Conservation (phyloP, 2,888 invertebrate species). For the Dasysyrphus albostriatus region DNA sequence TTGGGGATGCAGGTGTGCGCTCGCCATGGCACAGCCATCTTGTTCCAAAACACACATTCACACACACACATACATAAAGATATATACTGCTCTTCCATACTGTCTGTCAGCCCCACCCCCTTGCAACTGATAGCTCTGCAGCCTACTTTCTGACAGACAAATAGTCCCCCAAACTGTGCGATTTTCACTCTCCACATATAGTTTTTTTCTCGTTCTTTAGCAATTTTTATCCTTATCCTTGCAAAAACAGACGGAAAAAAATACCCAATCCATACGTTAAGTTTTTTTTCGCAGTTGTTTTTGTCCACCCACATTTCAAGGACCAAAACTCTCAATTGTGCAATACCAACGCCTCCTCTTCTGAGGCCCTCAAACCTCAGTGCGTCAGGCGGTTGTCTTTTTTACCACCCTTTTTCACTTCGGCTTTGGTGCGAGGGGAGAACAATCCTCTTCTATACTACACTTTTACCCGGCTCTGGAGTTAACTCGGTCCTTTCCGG, state of each 20-base stretch:
- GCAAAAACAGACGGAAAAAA: slow-evolving; percentile 41
- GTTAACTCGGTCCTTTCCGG: slow-evolving; percentile 71
- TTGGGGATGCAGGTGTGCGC: slow-evolving; percentile 65
- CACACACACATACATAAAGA: slow-evolving; percentile 14
- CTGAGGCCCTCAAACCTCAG: slow-evolving; percentile 66
- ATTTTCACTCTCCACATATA: slow-evolving; percentile 31
- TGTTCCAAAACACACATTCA: slow-evolving; percentile 51
- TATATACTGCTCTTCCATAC: slow-evolving; percentile 4
- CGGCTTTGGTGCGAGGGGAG: neutral
- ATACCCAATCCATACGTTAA: slow-evolving; percentile 26
- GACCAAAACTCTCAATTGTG: slow-evolving; percentile 45
- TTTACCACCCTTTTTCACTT: slow-evolving; percentile 16
- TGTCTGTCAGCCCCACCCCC: slow-evolving; percentile 45
- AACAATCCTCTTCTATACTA: slow-evolving; percentile 49
- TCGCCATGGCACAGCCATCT: slow-evolving; percentile 71
- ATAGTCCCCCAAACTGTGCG: slow-evolving; percentile 69
- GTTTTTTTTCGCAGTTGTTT: slow-evolving; percentile 24
- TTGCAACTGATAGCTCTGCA: slow-evolving; percentile 32
- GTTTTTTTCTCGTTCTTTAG: slow-evolving; percentile 58
- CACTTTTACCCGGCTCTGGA: slow-evolving; percentile 64
- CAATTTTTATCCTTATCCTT: slow-evolving; percentile 68
- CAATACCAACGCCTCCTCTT: slow-evolving; percentile 44
- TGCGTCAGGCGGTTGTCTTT: slow-evolving; percentile 24
- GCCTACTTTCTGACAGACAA: slow-evolving; percentile 70
- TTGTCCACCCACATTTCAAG: slow-evolving; percentile 39